A percentile compares a stretch with the other conserved stretches of the same genome.
Conservation (phyloP, 2,113 vertebrate species). For the Eudyptes chrysolophus region DNA sequence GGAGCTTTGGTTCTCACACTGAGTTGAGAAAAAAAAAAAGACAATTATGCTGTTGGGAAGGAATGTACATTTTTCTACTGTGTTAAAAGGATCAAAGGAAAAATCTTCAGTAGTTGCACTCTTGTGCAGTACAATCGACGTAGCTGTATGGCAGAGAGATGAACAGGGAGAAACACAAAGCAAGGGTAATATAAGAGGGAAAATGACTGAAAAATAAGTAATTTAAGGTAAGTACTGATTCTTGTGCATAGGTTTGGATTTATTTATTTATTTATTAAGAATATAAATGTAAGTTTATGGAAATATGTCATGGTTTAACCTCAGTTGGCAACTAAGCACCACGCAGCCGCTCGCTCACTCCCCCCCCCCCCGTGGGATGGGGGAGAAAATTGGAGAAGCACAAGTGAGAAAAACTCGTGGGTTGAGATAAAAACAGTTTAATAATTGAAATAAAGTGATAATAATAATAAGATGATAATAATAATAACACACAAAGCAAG, state of each 20-base stretch:
- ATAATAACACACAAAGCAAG: no score
- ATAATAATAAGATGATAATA: no score
- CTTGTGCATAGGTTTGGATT: background rate
- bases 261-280: background rate
- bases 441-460: no score
- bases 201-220: background rate
- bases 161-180: background rate
- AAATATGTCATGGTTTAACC: background rate
- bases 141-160: background rate
- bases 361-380: no score
- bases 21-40: background rate
- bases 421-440: no score
- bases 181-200: background rate
- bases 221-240: background rate
- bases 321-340: no score
- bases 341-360: no score
- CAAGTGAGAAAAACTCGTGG: no score
- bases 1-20: background rate
- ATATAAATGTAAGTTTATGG: background rate
- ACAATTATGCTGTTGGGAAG: background rate
- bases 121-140: background rate
- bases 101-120: background rate
- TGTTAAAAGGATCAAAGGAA: slow-evolving; percentile 18
- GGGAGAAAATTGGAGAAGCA: no score
- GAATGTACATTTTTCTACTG: background rate